A percentile compares a stretch with the other conserved stretches of the same genome.
phyloP scores from a whole-genome alignment of 2,888 invertebrate genomes.

The Euzetes globulus region DNA sequence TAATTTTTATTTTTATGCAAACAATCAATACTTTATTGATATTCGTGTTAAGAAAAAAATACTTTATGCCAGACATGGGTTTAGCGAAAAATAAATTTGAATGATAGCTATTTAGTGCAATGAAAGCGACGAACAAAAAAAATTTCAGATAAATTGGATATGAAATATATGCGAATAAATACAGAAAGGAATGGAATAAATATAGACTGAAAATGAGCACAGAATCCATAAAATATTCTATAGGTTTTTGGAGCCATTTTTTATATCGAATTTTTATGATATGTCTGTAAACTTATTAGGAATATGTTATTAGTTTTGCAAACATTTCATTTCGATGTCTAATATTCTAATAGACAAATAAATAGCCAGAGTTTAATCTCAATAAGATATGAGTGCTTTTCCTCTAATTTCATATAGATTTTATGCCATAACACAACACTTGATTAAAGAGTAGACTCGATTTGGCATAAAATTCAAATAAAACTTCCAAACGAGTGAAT shows the following conservation, averaged over 20 bases:
- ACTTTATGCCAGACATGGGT: neutral
- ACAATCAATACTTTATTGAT: conserved; percentile 22
- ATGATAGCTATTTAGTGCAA: conserved; percentile 20
- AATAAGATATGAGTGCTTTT: neutral
- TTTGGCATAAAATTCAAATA: neutral
- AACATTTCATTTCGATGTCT: neutral
- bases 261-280: conserved; percentile 8
- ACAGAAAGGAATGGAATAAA: neutral
- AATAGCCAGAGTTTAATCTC: neutral
- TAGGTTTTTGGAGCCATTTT: neutral
- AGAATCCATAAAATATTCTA: neutral
- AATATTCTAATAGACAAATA: neutral
- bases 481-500: neutral
- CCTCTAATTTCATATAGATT: too few species aligned
- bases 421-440: neutral
- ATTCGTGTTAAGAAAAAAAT: neutral
- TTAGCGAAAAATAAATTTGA: neutral
- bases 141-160: conserved; percentile 9
- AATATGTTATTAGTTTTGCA: conserved; percentile 1
- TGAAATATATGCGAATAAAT: conserved; percentile 23
- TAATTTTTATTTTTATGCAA: conserved; percentile 13
- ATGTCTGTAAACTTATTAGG: neutral
- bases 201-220: neutral
- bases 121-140: neutral
- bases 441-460: neutral